A percentile compares a stretch with the other conserved stretches of the same genome.
phyloP scores from a whole-genome alignment of 2,797 vertebrate genomes.

The Sphenopsis melanotis region DNA sequence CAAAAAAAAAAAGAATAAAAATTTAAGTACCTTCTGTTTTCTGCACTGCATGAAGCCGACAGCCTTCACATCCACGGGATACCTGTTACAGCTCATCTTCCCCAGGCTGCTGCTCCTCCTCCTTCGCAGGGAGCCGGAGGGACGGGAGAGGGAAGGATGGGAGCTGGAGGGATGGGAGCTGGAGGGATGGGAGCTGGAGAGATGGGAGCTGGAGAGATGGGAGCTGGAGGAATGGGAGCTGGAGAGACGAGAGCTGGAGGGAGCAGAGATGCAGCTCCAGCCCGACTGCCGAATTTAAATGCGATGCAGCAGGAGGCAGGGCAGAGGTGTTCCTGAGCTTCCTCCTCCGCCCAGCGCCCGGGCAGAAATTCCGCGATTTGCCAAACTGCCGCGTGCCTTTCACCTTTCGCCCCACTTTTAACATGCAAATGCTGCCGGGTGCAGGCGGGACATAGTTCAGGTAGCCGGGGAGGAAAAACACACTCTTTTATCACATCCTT shows the following conservation, averaged over 20 bases:
- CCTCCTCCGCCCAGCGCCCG: constrained; percentile 10
- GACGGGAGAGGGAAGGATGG: neutral
- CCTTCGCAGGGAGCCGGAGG: neutral
- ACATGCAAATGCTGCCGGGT: neutral
- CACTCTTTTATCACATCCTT: neutral
- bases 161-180: neutral
- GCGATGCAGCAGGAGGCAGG: neutral
- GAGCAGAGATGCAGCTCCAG: neutral
- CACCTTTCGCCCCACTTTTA: neutral
- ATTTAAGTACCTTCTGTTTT: constrained; percentile 50
- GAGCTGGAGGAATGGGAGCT: neutral
- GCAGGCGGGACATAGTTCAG: neutral
- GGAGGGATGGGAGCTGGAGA: neutral
- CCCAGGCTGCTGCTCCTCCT: neutral
- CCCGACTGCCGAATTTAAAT: neutral
- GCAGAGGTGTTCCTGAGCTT: neutral
- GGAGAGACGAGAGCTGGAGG: neutral
- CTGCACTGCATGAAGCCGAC: constrained; percentile 55
- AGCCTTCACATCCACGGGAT: constrained; percentile 49
- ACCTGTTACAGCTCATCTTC: constrained; percentile 22
- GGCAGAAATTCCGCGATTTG: neutral
- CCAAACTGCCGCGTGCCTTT: neutral
- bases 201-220: neutral
- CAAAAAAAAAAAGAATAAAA: rapidly evolving
- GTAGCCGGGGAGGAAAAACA: neutral